These are phyloP conservation scores for Druon quercuslanigerum DNA, from an alignment of 1,140 invertebrate species.

Conservation along the genomic window DNA sequence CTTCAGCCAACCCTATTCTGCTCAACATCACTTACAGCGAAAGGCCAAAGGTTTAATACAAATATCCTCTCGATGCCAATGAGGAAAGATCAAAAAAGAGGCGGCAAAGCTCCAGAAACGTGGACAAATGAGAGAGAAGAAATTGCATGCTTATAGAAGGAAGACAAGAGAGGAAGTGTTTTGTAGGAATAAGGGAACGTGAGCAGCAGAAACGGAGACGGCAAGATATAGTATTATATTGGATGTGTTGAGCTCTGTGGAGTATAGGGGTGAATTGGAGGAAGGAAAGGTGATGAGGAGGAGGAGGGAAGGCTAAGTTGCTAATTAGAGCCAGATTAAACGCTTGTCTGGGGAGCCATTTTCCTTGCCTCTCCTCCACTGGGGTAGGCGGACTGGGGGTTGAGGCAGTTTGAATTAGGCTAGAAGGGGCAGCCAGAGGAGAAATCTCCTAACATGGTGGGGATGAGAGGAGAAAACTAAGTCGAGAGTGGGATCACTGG, in stretches of 20 bases:
- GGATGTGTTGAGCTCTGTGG: slow-evolving; percentile 7
- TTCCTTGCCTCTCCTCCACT: slow-evolving; percentile 64
- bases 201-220: background rate
- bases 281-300: slow-evolving; percentile 47
- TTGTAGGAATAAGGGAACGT: slow-evolving; percentile 19
- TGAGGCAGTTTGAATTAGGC: slow-evolving; percentile 36
- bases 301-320: slow-evolving; percentile 67
- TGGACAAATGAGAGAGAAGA: slow-evolving; percentile 30
- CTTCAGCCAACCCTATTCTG: background rate
- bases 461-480: slow-evolving; percentile 36
- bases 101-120: background rate
- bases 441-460: slow-evolving; percentile 47
- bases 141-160: slow-evolving; percentile 7
- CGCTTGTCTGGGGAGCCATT: slow-evolving; percentile 74
- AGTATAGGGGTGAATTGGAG: slow-evolving; percentile 22
- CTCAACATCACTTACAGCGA: background rate
- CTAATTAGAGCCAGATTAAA: slow-evolving; percentile 75
- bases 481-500: background rate
- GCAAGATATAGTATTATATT: slow-evolving; percentile 2
- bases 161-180: slow-evolving; percentile 23
- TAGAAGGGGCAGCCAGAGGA: slow-evolving; percentile 43
- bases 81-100: background rate
- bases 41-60: slow-evolving; percentile 13
- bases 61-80: slow-evolving; percentile 8
- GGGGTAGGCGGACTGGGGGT: slow-evolving; percentile 48